Evolutionary conservation across 2,888 invertebrate genomes (phyloP).

Genomic region (Clusia tigrina): DNA sequence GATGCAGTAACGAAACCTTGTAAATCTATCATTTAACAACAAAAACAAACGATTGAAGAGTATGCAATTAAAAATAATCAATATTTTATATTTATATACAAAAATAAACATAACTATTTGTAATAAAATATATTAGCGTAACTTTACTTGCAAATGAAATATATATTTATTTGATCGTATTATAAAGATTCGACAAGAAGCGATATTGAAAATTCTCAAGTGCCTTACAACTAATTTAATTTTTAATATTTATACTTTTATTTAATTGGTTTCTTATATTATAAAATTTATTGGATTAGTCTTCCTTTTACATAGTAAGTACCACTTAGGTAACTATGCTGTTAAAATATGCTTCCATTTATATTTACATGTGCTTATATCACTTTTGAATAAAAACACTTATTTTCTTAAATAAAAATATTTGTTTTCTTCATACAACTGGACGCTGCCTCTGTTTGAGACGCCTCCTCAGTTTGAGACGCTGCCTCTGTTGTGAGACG

Average conservation of each 20-base stretch:
- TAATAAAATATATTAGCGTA: constrained; percentile 22
- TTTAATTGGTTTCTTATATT: constrained; percentile 16
- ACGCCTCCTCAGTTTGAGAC: no score
- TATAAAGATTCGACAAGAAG: constrained; percentile 30
- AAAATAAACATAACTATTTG: constrained; percentile 24
- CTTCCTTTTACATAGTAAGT: constrained; percentile 34
- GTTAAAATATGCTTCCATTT: constrained; percentile 44
- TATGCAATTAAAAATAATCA: constrained; percentile 13
- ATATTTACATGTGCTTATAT: constrained; percentile 39
- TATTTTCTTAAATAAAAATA: constrained; percentile 34
- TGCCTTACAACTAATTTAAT: constrained; percentile 34
- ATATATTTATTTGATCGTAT: constrained; percentile 31
- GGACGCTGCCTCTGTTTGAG: no score
- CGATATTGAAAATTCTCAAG: constrained; percentile 36
- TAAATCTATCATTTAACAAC: constrained; percentile 23
- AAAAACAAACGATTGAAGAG: constrained; percentile 14
- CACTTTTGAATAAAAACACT: constrained; percentile 38
- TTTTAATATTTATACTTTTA: constrained; percentile 21
- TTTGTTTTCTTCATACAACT: no score
- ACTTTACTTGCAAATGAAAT: constrained; percentile 23
- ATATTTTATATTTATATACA: constrained; percentile 21
- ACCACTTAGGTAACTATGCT: constrained; percentile 36
- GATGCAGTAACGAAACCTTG: constrained; percentile 22
- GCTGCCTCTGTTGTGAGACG: no score
- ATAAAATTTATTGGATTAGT: constrained; percentile 24